Base-by-base conservation (phyloP, 2,797 vertebrate species). In the Prunella strophiata region DNA sequence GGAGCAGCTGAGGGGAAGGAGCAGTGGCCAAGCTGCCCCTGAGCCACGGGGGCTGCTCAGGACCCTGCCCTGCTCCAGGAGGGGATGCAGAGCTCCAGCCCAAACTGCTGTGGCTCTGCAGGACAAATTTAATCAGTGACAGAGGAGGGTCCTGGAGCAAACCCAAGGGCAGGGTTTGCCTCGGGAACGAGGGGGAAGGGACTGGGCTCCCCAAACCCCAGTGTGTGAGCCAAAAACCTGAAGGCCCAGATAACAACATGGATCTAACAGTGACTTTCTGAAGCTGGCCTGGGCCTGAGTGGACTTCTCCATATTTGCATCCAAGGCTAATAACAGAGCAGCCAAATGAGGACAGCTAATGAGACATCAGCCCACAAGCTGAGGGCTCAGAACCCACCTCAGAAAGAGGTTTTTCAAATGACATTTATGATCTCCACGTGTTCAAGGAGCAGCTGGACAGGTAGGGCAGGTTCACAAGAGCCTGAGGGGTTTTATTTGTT, bases 131-230 rank as follows among this genome's bases (percentile, higher is more conserved):
- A 12, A 52, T 45, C 11, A 63, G 29, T n/a, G 45, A 23, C 20
- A 38, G 19, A 45, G 36, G 30, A 73, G 61, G 36, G 43, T 43
- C 42, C 36, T 8, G 16, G 25, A 83, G 57, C 36, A 50, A n/a
- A 76, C 11, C 34, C 32, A 9, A 73, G 80, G 29, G 51, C n/a
- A 48, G 36, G 62, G n/a, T 3, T 51, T 50, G n/a, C 36, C 70
- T 61, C 32, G 0, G 61, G 7, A 81, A 43, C 0, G 2, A 62
- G 65, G 0, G 0, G 47, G 19, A 50, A 50, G 42, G 1, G 76
- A 29, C 42, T 4, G 61, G 85, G 19, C 47, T 59, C 76, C 67
- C 74, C 43, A 76, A 50, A 58, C 11, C 23, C n/a, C 51, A 17
- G 13, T 12, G 32, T 1, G 30, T 2, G 12, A 61, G 48, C 70